Evolutionary conservation across 2,888 invertebrate species (phyloP).

Genomic region (Ochlodes sylvanus): DNA sequence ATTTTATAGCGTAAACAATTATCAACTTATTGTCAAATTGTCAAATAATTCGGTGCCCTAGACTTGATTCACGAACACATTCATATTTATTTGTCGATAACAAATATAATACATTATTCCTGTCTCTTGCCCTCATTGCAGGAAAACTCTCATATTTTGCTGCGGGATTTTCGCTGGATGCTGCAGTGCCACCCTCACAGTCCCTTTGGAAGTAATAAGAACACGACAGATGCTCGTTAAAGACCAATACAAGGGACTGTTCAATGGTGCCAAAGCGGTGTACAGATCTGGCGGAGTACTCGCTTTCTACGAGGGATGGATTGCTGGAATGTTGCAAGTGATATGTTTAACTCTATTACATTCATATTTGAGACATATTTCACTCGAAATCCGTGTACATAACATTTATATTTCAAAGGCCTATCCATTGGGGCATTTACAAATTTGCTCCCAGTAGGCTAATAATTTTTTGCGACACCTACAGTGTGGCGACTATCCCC

Average conservation of each 20-base stretch:
- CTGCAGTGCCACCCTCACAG: slow-evolving; percentile 56
- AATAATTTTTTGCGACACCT: no score
- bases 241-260: slow-evolving; percentile 64
- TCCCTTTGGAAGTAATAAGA: slow-evolving; percentile 72
- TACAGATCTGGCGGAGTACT: slow-evolving; percentile 64
- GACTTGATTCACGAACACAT: no score
- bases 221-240: slow-evolving; percentile 71
- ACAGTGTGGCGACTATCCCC: no score
- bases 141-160: slow-evolving; percentile 51
- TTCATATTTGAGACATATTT: no score
- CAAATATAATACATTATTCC: neutral
- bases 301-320: slow-evolving; percentile 71
- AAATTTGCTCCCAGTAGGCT: no score
- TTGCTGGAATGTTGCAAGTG: slow-evolving; percentile 69
- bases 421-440: no score
- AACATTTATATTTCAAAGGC: no score
- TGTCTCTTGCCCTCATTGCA: slow-evolving; percentile 40
- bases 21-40: no score
- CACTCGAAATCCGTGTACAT: no score
- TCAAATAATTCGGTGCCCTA: no score
- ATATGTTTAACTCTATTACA: slow-evolving; percentile 5
- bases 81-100: no score
- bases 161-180: slow-evolving; percentile 67
- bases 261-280: slow-evolving; percentile 62
- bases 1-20: no score